phyloP scores from a whole-genome alignment of 2,797 vertebrate genomes.

The Todus mexicanus region DNA sequence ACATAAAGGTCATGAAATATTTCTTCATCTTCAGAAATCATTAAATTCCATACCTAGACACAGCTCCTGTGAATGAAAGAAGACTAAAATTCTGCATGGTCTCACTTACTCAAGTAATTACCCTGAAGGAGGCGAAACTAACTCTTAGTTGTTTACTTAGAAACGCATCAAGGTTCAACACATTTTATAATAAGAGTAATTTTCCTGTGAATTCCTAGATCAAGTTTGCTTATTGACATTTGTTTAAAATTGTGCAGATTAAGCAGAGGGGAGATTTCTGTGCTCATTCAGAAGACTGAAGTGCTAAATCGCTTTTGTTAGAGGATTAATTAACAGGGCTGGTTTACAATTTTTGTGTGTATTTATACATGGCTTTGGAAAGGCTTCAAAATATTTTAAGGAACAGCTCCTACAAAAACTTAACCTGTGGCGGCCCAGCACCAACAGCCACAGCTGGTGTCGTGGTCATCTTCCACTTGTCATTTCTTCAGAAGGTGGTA shows the following conservation, averaged over 20 bases:
- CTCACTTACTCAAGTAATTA: background rate
- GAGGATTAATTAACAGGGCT: background rate
- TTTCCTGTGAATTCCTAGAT: background rate
- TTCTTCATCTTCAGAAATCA: constrained; percentile 41
- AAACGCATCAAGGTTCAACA: background rate
- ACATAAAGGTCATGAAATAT: constrained; percentile 19
- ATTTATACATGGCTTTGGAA: background rate
- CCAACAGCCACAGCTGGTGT: accelerated
- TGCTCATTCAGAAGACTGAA: background rate
- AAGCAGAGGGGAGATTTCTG: background rate
- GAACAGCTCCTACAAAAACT: background rate
- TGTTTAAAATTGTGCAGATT: background rate
- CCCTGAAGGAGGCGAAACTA: background rate
- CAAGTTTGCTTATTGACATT: background rate
- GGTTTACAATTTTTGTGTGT: background rate
- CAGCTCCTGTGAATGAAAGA: background rate
- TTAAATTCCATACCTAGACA: background rate
- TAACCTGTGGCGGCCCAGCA: background rate
- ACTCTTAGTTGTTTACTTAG: background rate
- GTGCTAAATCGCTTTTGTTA: background rate
- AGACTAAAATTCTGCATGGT: background rate
- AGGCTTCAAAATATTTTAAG: background rate
- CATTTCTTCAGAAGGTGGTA: background rate
- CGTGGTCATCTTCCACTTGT: background rate
- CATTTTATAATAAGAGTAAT: background rate